Conservation (phyloP, 2,797 vertebrate genomes). For the Chaetophractus vellerosus region DNA sequence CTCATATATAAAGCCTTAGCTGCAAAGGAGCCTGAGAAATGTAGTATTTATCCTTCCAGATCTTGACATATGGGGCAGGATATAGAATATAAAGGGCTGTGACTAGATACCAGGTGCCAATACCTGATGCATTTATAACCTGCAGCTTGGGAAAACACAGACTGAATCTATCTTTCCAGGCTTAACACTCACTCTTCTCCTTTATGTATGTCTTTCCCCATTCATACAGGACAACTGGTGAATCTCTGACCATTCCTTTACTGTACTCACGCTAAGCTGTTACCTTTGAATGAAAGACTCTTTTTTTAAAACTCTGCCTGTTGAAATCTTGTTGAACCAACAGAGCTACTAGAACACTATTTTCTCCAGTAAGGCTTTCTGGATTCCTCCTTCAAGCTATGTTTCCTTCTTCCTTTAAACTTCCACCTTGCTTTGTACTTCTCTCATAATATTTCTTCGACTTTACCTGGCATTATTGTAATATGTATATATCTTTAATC, state of each 20-base stretch:
- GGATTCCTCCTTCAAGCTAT: not conserved
- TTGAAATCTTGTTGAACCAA: not conserved
- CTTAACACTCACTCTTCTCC: not conserved
- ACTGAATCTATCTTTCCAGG: not conserved
- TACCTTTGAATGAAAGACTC: no score
- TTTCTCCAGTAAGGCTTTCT: not conserved
- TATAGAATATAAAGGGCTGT: not conserved
- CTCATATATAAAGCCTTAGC: not conserved
- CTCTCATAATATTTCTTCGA: not conserved
- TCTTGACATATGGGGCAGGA: not conserved
- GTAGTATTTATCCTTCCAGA: conserved; percentile 5
- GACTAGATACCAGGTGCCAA: not conserved
- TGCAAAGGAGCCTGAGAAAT: not conserved
- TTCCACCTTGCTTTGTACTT: not conserved
- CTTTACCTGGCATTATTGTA: not conserved
- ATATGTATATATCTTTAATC: not conserved
- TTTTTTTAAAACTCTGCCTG: not conserved
- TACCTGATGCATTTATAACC: not conserved
- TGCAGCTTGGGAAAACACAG: not conserved
- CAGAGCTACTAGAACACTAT: not conserved
- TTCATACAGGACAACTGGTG: not conserved
- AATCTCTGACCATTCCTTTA: not conserved
- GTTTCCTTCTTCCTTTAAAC: not conserved
- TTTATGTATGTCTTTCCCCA: not conserved
- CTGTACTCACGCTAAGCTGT: not conserved